Base-by-base conservation (phyloP, 2,113 vertebrate species). In the Bubo scandiacus region DNA sequence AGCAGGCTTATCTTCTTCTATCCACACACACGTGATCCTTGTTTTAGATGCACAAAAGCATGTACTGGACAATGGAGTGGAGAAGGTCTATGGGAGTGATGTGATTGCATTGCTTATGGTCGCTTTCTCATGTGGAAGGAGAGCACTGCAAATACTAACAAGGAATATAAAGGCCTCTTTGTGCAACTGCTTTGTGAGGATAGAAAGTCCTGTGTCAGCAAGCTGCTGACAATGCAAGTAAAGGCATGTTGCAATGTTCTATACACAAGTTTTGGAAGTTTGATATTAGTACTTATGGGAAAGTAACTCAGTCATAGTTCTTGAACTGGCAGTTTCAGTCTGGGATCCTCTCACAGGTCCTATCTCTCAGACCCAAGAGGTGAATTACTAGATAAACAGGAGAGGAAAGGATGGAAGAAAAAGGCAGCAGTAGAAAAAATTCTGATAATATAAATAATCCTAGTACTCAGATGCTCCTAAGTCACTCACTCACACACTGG, bases 301-400 rank as follows among this genome's bases (percentile, higher is more conserved):
- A 90, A 81, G 79, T 90, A 96, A 97, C 90, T 94, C 93, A 91
- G 92, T 95, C 94, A 94, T 25, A 57, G 62, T 9, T 93, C 81
- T 65, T 85, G 70, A 93, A 91, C 43, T 58, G 66, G 84, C 88
- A 92, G 38, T 81, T 90, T 92, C 58, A 80, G 85, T 15, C 92
- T 63, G 55, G 29, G 32, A 34, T 73, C 51, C 38, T 93, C 55
- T 2, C 55, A 86, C 58, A 90, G 87, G 87, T 93, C 87, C 25
- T 66, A 15, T 21, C 49, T 66, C 62, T 77, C 62, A 94, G 78
- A 61, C 62, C 54, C 54, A 70, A 57, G 54, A 91, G 40, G 87
- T 91, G 81, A 96, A 92, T 58, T 93, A 74, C 45, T 51, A 79
- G 81, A 93, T 66, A 94, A 93, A 77, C 13, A 90, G 18, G 65